Conservation (phyloP, 1,140 invertebrate genomes). For the Arion vulgaris region DNA sequence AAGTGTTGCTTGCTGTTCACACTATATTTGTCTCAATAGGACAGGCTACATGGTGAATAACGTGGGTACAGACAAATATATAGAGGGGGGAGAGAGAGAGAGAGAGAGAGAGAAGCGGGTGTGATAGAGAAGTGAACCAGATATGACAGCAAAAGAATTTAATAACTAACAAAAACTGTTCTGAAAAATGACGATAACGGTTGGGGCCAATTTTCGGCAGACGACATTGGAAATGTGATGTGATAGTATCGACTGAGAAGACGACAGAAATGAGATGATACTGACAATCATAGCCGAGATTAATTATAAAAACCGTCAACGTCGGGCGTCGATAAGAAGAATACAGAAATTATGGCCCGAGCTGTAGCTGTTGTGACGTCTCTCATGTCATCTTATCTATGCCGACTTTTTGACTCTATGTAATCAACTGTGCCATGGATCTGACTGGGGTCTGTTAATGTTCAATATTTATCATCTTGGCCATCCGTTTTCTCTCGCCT, state of each 20-base stretch:
- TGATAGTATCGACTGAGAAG: conserved; percentile 8
- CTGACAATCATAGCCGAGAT: conserved; percentile 17
- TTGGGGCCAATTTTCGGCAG: conserved; percentile 28
- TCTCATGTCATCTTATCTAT: conserved; percentile 2
- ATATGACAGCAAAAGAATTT: background rate
- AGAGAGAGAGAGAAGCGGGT: too few relatives aligned
- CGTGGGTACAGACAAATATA: too few relatives aligned
- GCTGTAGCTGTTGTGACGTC: conserved; percentile 12
- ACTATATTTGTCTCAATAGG: too few relatives aligned
- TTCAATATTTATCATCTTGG: conserved; percentile 11
- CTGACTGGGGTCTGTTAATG: conserved; percentile 3
- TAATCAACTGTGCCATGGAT: conserved; percentile 2
- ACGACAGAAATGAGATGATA: conserved; percentile 20
- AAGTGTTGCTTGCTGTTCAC: too few relatives aligned
- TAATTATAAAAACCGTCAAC: conserved; percentile 27
- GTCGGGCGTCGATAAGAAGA: conserved; percentile 10
- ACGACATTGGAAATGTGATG: conserved; percentile 12
- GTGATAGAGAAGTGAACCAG: too few relatives aligned
- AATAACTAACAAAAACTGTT: background rate
- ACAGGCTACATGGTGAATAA: too few relatives aligned
- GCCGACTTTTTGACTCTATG: conserved; percentile 2
- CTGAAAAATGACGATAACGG: conserved; percentile 22
- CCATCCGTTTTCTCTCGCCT: conserved; percentile 15
- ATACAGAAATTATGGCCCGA: conserved; percentile 9
- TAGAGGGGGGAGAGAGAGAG: too few relatives aligned